phyloP scores from a whole-genome alignment of 1,140 invertebrate genomes.

The Lycorma delicatula region DNA sequence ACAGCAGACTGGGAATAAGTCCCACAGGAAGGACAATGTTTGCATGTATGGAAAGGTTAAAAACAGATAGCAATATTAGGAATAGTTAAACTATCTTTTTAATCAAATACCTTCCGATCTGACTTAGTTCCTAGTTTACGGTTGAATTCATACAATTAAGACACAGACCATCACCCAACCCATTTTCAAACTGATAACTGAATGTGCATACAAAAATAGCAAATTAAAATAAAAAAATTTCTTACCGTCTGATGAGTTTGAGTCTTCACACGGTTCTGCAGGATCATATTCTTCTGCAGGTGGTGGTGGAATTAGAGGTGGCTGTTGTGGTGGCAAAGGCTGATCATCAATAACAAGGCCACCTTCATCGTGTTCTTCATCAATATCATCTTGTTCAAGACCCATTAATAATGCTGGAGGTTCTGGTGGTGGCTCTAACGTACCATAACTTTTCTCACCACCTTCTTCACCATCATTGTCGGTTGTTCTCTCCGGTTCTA shows the following conservation, averaged over 20 bases:
- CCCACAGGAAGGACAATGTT: too few species aligned
- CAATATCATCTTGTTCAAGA: conserved; percentile 27
- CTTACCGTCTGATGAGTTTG: not conserved
- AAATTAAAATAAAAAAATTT: too few species aligned
- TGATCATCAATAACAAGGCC: conserved; percentile 54
- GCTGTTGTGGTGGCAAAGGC: conserved; percentile 18
- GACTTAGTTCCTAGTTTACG: too few species aligned
- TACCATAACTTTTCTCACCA: conserved; percentile 18
- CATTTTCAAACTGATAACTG: too few species aligned
- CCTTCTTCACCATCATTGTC: conserved; percentile 25
- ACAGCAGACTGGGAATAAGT: too few species aligned
- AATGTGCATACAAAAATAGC: too few species aligned
- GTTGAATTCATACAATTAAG: too few species aligned
- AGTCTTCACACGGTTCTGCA: not conserved
- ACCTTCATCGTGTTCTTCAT: conserved; percentile 51
- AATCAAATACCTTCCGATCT: too few species aligned
- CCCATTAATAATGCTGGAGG: conserved; percentile 44
- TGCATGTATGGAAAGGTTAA: too few species aligned
- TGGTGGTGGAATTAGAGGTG: conserved; percentile 16
- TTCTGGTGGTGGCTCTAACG: conserved; percentile 41
- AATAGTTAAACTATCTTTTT: too few species aligned
- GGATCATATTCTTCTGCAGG: conserved; percentile 44
- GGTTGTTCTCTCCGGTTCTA: conserved; percentile 39
- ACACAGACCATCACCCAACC: too few species aligned
- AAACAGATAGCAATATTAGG: too few species aligned